phyloP scores from a whole-genome alignment of 1,140 invertebrate genomes.

The Pteromalus puparum region DNA sequence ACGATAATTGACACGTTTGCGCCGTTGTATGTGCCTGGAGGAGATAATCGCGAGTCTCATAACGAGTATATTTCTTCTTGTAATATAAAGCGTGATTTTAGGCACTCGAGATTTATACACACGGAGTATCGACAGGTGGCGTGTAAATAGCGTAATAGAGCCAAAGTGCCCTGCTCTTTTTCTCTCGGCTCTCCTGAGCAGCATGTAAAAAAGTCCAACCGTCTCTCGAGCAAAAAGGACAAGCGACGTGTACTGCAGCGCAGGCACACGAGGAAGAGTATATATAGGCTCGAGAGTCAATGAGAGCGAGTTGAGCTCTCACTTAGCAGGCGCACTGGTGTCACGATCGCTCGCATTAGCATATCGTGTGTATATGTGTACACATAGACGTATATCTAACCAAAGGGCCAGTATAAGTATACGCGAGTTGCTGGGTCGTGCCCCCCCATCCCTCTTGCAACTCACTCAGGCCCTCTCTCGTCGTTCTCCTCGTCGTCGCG shows the following conservation, averaged over 20 bases:
- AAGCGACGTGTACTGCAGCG: neutral
- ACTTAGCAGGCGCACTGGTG: slow-evolving; percentile 59
- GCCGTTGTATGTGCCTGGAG: neutral
- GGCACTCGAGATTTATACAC: neutral
- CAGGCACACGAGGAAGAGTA: neutral
- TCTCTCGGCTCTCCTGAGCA: neutral
- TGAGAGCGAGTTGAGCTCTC: slow-evolving; percentile 50
- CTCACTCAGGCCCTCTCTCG: slow-evolving; percentile 47
- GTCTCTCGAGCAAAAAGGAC: neutral
- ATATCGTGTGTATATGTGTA: slow-evolving; percentile 55
- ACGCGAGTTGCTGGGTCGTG: slow-evolving; percentile 55
- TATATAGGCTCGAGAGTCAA: neutral
- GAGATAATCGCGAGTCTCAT: neutral
- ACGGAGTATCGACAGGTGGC: neutral
- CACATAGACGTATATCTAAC: slow-evolving; percentile 7
- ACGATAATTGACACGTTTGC: slow-evolving; percentile 48
- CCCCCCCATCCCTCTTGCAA: slow-evolving; percentile 42
- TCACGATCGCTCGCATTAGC: slow-evolving; percentile 58
- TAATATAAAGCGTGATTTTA: neutral
- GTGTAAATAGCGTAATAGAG: slow-evolving; percentile 10
- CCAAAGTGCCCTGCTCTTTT: neutral
- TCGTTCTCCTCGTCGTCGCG: slow-evolving; percentile 55
- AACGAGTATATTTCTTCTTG: slow-evolving; percentile 10
- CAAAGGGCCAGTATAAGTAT: slow-evolving; percentile 34
- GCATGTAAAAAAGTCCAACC: neutral